Percentiles rank a stretch among this genome's conserved stretches.
These are phyloP conservation scores for Ptychadena robeensis DNA, from an alignment of 2,797 vertebrate genomes.

Conservation along the genomic window DNA sequence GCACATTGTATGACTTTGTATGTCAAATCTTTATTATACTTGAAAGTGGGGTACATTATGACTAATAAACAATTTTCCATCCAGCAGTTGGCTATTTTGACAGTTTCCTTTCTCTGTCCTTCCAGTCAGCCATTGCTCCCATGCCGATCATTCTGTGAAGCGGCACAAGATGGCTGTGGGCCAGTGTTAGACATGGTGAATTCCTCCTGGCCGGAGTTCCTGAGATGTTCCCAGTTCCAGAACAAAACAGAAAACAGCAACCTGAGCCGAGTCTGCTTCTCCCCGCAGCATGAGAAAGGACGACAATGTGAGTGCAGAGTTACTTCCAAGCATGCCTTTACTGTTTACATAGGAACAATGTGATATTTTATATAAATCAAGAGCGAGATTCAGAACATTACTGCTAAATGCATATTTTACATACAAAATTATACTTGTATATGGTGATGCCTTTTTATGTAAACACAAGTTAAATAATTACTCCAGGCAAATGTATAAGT, in stretches of 20 bases:
- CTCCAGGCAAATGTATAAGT: no score
- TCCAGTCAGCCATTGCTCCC: slow-evolving; percentile 81
- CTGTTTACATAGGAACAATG: not conserved
- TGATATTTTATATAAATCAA: not conserved
- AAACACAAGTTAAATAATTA: no score
- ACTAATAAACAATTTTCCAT: not conserved
- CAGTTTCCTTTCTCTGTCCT: slow-evolving; percentile 50
- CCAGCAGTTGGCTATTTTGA: not conserved
- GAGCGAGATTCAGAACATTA: not conserved
- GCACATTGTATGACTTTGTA: no score
- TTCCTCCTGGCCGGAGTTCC: slow-evolving; percentile 90
- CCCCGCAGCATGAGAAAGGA: slow-evolving; percentile 80
- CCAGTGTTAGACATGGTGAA: slow-evolving; percentile 91
- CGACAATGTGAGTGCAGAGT: slow-evolving; percentile 77
- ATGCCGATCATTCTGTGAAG: slow-evolving; percentile 90
- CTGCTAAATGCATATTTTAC: not conserved
- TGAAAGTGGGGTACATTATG: not conserved
- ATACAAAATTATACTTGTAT: no score
- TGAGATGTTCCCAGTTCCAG: slow-evolving; percentile 90
- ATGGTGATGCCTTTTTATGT: no score
- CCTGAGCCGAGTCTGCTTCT: slow-evolving; percentile 78
- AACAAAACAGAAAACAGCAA: slow-evolving; percentile 72
- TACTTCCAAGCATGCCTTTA: slow-evolving; percentile 3
- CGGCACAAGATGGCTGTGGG: slow-evolving; percentile 89
- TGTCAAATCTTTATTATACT: not conserved